These are phyloP conservation scores for Eupsilia transversa DNA, from an alignment of 2,888 invertebrate species.

Conservation along the genomic window DNA sequence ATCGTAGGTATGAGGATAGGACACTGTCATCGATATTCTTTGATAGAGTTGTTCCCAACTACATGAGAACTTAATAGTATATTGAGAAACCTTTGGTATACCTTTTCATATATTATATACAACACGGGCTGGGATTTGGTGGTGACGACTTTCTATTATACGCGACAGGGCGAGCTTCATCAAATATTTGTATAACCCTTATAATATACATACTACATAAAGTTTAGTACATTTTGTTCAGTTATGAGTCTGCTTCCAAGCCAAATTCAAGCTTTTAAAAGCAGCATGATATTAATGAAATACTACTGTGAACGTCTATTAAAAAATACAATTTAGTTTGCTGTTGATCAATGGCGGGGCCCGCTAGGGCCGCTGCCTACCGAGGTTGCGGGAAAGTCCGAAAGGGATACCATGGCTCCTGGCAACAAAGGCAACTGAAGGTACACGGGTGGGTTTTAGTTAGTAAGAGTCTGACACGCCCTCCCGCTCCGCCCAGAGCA, in stretches of 20 bases:
- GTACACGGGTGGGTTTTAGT: too few species aligned
- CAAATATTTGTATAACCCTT: constrained; percentile 23
- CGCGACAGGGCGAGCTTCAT: too few species aligned
- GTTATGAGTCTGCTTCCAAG: constrained; percentile 1
- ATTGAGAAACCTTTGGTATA: neutral
- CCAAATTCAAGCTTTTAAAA: neutral
- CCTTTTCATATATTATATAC: too few species aligned
- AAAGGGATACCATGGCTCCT: too few species aligned
- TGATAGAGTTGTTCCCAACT: neutral
- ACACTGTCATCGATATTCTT: neutral
- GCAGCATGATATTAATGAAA: neutral
- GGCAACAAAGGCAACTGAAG: too few species aligned
- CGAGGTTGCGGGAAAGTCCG: too few species aligned
- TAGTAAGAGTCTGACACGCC: too few species aligned
- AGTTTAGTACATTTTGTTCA: neutral
- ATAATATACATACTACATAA: neutral
- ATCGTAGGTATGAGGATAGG: neutral
- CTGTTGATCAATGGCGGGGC: too few species aligned
- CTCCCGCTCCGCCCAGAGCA: too few species aligned
- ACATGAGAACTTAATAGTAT: neutral
- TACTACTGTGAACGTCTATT: neutral
- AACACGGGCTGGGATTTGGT: neutral
- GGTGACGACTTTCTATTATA: neutral
- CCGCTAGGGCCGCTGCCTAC: too few species aligned
- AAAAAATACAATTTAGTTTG: neutral